Conservation (phyloP, 1,140 invertebrate genomes). For the Atta texana region DNA sequence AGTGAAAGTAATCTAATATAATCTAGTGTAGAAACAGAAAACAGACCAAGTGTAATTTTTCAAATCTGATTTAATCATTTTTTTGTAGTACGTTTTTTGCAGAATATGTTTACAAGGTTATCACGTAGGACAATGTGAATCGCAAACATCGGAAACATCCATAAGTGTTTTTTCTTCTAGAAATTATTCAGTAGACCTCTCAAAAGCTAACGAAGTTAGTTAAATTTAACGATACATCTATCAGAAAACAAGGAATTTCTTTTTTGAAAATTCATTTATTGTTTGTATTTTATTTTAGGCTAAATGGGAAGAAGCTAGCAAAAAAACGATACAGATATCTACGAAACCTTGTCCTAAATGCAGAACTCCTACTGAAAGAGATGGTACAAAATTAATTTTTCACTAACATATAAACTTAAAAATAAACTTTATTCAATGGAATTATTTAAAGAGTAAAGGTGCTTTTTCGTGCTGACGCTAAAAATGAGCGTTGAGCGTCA, state of each 20-base stretch:
- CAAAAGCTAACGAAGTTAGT: conserved; percentile 86
- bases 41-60: not conserved
- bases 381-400: conserved; percentile 86
- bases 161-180: conserved; percentile 79
- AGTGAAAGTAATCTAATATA: too few relatives aligned
- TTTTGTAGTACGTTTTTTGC: conserved; percentile 92
- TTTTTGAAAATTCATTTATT: conserved; percentile 11
- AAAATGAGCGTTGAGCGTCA: too few relatives aligned
- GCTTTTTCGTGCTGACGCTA: too few relatives aligned
- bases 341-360: conserved; percentile 96
- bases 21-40: too few relatives aligned
- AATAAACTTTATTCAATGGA: not conserved
- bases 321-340: conserved; percentile 91
- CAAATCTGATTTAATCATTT: not conserved
- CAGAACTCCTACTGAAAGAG: conserved; percentile 94
- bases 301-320: conserved; percentile 92
- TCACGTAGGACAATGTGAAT: conserved; percentile 91
- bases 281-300: conserved; percentile 85
- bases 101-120: conserved; percentile 92
- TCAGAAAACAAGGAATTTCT: not conserved
- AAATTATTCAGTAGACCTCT: conserved; percentile 89
- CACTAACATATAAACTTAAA: not conserved
- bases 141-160: conserved; percentile 79
- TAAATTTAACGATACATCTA: conserved; percentile 55
- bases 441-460: not conserved